Evolutionary conservation across 1,140 invertebrate genomes (phyloP), one percentile per base, ranked within the genome.

Genomic region (Drosophila kohkoa): DNA sequence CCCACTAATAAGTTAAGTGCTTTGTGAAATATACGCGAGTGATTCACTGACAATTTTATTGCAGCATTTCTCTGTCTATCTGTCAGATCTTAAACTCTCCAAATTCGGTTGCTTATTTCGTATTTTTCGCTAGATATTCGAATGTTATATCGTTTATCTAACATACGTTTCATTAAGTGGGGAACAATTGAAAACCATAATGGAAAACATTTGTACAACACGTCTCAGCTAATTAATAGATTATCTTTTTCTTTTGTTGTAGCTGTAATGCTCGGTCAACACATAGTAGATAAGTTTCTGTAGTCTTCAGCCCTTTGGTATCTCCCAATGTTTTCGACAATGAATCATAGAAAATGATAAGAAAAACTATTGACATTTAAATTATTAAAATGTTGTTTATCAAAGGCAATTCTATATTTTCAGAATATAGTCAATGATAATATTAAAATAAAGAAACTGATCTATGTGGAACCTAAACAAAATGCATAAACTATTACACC

Each of bases 171-270:
- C 54, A 51, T 59, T 51, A 49, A 13, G 32, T 13, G 25, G 6
- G n/a, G 38, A 8, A 35, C 20, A 52, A 41, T 32, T 32, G 6
- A 5, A n/a, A 52, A 55, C 8, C 10, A 57, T 7, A 57, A 41
- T 35, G 25, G 6, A 13, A 52, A 15, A 15, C 38, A 62, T 52
- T 52, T 69, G 67, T 62, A 11, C 11, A 32, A 54, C 48, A 63
- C 51, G 58, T 45, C 45, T 43, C 28, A 16, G 48, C 48, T 62
- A 69, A 69, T 69, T 69, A 41, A 62, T 28, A 54, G 54, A 54
- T 54, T 62, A 54, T 69, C 46, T 69, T 28, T 58, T 35, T 25
- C 20, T 25, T 25, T 32, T 10, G 7, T 46, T n/a, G 35, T 41
- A 57, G 30, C 51, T 10, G 13, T 28, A 13, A 30, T 35, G 30